These are phyloP conservation scores for Corythornis cristatus DNA, from an alignment of 2,113 vertebrate species.

Conservation along the genomic window DNA sequence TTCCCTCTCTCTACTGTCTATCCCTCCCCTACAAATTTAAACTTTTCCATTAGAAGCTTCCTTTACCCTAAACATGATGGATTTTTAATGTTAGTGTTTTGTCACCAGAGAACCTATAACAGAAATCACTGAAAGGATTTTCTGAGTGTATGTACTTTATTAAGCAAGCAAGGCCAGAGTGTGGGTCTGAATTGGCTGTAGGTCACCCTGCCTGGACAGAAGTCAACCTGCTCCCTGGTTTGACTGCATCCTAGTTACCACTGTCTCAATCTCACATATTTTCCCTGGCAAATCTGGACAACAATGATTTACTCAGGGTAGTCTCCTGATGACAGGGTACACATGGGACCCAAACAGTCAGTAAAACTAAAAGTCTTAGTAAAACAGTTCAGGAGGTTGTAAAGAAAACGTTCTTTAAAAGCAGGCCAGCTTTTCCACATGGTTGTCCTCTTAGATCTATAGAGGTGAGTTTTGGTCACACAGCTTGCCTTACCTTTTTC, in stretches of 20 bases:
- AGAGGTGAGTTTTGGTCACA: neutral
- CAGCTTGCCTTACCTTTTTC: neutral
- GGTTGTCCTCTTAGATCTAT: neutral
- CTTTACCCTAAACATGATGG: neutral
- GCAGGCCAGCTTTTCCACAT: neutral
- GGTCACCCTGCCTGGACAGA: neutral
- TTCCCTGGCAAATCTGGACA: neutral
- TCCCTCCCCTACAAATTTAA: neutral
- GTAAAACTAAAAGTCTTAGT: neutral
- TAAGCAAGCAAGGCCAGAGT: neutral
- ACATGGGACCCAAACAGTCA: neutral
- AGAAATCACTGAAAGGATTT: neutral
- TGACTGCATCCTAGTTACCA: neutral
- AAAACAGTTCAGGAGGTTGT: neutral
- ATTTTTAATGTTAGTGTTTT: neutral
- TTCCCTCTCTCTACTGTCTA: neutral
- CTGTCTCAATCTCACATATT: neutral
- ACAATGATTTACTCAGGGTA: neutral
- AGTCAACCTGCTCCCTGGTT: neutral
- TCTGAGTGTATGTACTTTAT: accelerated
- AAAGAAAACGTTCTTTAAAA: neutral
- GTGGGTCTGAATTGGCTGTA: accelerated
- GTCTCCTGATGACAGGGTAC: neutral
- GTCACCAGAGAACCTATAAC: neutral
- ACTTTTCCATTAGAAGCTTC: neutral